Base-by-base conservation (phyloP, 2,888 invertebrate genomes). In the Entomobrya multifasciata region DNA sequence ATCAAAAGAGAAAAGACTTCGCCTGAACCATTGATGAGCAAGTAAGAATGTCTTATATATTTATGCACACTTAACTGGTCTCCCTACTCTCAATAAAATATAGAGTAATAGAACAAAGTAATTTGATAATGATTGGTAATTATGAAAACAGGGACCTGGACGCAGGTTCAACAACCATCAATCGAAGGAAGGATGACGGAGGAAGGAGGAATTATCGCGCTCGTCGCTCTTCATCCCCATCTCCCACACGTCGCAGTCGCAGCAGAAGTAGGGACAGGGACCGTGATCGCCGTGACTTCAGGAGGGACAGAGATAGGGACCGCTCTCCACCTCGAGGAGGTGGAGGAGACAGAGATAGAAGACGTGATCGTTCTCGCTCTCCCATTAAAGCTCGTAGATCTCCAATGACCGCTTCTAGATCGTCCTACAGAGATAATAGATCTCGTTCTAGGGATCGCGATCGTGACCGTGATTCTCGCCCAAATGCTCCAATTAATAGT, bases 341-440 rank as follows among this genome's bases (percentile, higher is more conserved):
- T 44, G 83, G 88, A 11, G 76, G 83, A 10, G 86, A 76, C 44
- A 82, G 88, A 2, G 85, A 88, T n/a, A 86, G 89, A 11, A 88
- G 88, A 1, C n/a, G 52, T 10, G 62, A 76, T 47, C 86, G 87
- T n/a, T 85, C 87, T 11, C 76, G 87, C 20, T 87, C 88, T 25
- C 79, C 81, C 0, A 1, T 65, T 17, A 70, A 44, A 17, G 15
- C 30, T 15, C 44, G 60, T n/a, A 60, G 72, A 27, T 55, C 80
- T 47, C 72, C 80, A 36, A 52, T 70, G 2, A 30, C 62, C 13
- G 91, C 92, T 80, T 92, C 92, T 13, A 91, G 92, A 2, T 92
- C 92, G 15, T 90, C 90, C 27, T 91, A 92, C 25, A 91, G 92
- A 82, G 91, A 93, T 13, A 92, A 93, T 49, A 27, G 86, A 27